These are phyloP conservation scores for Erebia epiphron DNA, from an alignment of 2,888 invertebrate species.

Conservation along the genomic window DNA sequence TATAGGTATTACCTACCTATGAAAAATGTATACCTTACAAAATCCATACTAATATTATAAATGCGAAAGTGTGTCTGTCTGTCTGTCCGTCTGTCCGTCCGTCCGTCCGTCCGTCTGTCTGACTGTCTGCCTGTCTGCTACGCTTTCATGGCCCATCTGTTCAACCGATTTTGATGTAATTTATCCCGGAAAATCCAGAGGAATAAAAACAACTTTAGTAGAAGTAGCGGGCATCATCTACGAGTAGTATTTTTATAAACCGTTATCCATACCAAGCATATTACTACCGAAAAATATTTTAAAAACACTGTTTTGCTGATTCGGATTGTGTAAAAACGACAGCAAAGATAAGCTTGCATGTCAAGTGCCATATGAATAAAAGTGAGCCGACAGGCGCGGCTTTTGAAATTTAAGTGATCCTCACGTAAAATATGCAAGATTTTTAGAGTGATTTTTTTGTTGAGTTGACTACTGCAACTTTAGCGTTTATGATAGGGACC, in stretches of 20 bases:
- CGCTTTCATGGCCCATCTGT: too few relatives aligned
- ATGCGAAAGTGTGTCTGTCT: background rate
- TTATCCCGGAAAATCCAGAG: too few relatives aligned
- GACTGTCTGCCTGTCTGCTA: too few relatives aligned
- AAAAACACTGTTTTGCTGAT: conserved; percentile 26
- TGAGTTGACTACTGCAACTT: background rate
- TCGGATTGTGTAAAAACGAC: conserved; percentile 39
- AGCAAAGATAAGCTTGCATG: conserved; percentile 49
- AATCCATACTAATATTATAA: too few relatives aligned
- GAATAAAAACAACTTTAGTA: too few relatives aligned
- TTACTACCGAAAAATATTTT: conserved; percentile 12
- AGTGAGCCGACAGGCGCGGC: conserved; percentile 31
- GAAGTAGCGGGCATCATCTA: too few relatives aligned
- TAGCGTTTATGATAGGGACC: background rate
- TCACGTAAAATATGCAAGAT: conserved; percentile 9
- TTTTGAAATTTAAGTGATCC: conserved; percentile 37
- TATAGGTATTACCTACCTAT: too few relatives aligned
- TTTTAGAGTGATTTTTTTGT: conserved; percentile 8
- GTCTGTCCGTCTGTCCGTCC: too few relatives aligned
- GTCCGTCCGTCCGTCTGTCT: too few relatives aligned
- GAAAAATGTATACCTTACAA: too few relatives aligned
- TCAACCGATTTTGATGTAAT: too few relatives aligned
- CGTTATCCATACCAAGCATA: background rate
- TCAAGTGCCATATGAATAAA: conserved; percentile 41
- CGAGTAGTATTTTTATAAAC: background rate